Percentiles rank a stretch among this genome's conserved stretches.
These are phyloP conservation scores for rabbit (Oryctolagus cuniculus) DNA, from an alignment of 2,113 vertebrate genomes.

Conservation along the genomic window mOryCun1.1 NC_091433.1:1903001-1903500, in stretches of 20 bases:
- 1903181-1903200: slow-evolving; percentile 87
- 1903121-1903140: slow-evolving; percentile 97
- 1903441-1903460: no score
- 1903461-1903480: no score
- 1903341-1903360: no score
- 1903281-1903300: no score
- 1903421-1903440: no score
- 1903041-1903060: slow-evolving; percentile 96
- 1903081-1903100: slow-evolving; percentile 99
- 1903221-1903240: background rate
- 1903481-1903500: background rate
- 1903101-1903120: slow-evolving; percentile 97
- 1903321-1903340: fast-evolving
- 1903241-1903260: no score
- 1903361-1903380: background rate
- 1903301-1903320: no score
- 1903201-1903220: no score
- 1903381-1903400: fast-evolving
- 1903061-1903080: slow-evolving; percentile 98
- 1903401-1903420: background rate
- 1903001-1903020: slow-evolving; percentile 97
- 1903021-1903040: slow-evolving; percentile 98
- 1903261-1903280: fast-evolving
- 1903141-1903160: slow-evolving; percentile 99
- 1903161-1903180: slow-evolving; percentile 99